Evolutionary conservation across 30 jellyfish, hydroid and myxozoan genomes (phyloP).

Genomic region (Catostylus mosaicus): DNA sequence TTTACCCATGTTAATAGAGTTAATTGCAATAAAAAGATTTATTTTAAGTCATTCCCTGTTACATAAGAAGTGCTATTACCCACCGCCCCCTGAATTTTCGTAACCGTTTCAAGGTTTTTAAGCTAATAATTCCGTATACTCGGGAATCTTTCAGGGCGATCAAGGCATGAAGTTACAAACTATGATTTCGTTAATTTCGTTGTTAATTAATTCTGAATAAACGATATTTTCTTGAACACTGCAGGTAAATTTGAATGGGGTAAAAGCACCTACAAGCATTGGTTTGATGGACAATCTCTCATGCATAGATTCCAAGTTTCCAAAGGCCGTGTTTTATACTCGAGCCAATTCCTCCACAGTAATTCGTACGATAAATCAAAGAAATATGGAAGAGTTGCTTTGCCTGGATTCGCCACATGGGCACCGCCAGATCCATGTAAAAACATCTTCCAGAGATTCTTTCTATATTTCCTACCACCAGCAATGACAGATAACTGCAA

Average conservation of each 20-base stretch:
- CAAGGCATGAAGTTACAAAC: too few relatives aligned
- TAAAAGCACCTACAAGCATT: conserved; percentile 40
- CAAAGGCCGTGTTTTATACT: conserved; percentile 43
- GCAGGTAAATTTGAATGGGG: conserved; percentile 71
- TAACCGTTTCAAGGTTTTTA: too few relatives aligned
- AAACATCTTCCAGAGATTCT: conserved; percentile 58
- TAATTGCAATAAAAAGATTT: too few relatives aligned
- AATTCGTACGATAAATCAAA: conserved; percentile 28
- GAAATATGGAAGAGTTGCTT: conserved; percentile 45
- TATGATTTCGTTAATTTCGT: too few relatives aligned
- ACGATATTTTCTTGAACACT: too few relatives aligned
- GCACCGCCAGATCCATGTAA: conserved; percentile 79
- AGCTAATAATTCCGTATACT: too few relatives aligned
- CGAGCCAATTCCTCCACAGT: conserved; percentile 61
- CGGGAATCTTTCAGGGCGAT: too few relatives aligned
- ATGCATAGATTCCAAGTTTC: conserved; percentile 37
- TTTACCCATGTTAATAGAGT: too few relatives aligned
- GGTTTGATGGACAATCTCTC: conserved; percentile 58
- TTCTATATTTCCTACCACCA: conserved; percentile 56
- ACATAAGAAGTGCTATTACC: too few relatives aligned
- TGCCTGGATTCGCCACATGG: conserved; percentile 58
- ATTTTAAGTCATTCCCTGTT: too few relatives aligned
- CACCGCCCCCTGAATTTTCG: too few relatives aligned
- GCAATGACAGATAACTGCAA: conserved; percentile 52
- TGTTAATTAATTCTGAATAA: too few relatives aligned